These are phyloP conservation scores for Gymnosoma rotundatum DNA, from an alignment of 2,888 invertebrate genomes.

Conservation along the genomic window DNA sequence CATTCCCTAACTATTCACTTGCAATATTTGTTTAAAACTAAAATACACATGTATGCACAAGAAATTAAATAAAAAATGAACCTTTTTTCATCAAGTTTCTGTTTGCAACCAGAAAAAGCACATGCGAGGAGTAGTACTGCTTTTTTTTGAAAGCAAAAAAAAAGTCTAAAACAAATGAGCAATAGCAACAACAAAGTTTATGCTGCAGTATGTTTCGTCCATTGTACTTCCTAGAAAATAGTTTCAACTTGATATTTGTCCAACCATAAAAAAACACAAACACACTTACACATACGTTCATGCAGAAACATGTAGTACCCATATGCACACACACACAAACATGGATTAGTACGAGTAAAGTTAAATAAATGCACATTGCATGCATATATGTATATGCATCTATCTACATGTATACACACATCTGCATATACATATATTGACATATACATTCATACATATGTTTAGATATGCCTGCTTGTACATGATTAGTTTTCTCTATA, in stretches of 20 bases:
- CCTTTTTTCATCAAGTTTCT: slow-evolving; percentile 17
- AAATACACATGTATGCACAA: slow-evolving; percentile 42
- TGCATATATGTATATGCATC: neutral
- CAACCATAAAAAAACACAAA: slow-evolving; percentile 22
- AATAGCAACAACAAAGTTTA: slow-evolving; percentile 65
- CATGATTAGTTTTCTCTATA: slow-evolving; percentile 45
- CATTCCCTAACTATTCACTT: neutral
- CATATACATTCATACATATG: neutral
- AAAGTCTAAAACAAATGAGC: slow-evolving; percentile 26
- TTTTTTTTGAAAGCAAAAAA: neutral
- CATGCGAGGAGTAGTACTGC: slow-evolving; percentile 1
- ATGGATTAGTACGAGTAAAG: no score
- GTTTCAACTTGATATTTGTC: slow-evolving; percentile 36
- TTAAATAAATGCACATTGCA: slow-evolving; percentile 20
- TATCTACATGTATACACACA: neutral
- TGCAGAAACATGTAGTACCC: neutral
- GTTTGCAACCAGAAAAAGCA: slow-evolving; percentile 30
- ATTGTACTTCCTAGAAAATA: slow-evolving; percentile 17
- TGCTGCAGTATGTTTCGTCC: slow-evolving; percentile 63
- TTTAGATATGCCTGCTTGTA: slow-evolving; percentile 11
- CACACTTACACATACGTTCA: neutral
- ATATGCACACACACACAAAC: no score
- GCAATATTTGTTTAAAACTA: slow-evolving; percentile 35
- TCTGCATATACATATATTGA: neutral
- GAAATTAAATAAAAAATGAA: slow-evolving; percentile 53